phyloP scores from a whole-genome alignment of 2,113 vertebrate species.

The Nothobranchius furzeri region DNA sequence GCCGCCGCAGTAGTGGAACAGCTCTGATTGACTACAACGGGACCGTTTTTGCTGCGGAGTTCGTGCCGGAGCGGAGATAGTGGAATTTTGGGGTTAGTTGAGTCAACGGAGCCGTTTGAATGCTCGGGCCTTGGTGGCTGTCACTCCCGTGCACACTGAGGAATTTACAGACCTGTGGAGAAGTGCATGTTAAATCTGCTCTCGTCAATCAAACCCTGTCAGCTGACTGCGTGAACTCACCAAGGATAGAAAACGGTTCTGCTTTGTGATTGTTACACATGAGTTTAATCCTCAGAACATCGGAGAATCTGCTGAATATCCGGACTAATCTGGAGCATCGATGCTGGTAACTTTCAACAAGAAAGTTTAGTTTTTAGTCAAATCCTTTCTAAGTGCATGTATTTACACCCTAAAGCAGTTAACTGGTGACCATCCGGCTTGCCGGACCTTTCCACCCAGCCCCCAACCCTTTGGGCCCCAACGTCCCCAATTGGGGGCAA shows the following conservation, averaged over 20 bases:
- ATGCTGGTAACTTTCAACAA: no score
- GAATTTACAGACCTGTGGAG: slow-evolving; percentile 67
- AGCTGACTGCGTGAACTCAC: slow-evolving; percentile 18
- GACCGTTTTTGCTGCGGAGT: no score
- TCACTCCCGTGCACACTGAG: slow-evolving; percentile 40
- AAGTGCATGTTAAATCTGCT: slow-evolving; percentile 29
- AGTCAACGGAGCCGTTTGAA: slow-evolving; percentile 65
- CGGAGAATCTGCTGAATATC: background rate
- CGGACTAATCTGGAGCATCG: background rate
- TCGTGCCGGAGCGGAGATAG: no score
- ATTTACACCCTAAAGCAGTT: no score
- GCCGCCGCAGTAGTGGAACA: no score
- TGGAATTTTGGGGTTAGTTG: background rate
- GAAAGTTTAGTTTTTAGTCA: background rate
- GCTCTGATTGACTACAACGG: no score
- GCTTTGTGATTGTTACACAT: background rate
- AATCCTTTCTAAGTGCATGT: no score
- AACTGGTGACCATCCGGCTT: no score
- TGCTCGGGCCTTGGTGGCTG: slow-evolving; percentile 52
- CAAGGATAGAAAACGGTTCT: slow-evolving; percentile 5
- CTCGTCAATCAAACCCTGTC: slow-evolving; percentile 50
- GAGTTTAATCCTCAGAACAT: slow-evolving; percentile 12
- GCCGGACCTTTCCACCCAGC: no score
- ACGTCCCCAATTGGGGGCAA: no score
- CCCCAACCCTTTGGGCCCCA: no score